Evolutionary conservation across 2,113 vertebrate species (phyloP), one percentile per base, ranked within the genome.

Genomic region (Brachypteracias leptosomus): DNA sequence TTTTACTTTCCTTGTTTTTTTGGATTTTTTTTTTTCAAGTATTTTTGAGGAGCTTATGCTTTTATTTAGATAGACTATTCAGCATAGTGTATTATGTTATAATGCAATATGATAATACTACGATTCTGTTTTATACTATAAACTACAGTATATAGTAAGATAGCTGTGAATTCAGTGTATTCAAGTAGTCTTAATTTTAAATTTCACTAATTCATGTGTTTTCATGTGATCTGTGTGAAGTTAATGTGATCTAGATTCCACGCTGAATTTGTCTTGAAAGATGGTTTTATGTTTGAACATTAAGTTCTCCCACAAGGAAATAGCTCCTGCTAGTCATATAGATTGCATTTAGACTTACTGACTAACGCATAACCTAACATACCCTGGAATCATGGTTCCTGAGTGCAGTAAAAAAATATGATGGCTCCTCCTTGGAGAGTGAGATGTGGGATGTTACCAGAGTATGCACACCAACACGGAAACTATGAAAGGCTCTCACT

Each of bases 251-350:
- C 38, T 20, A 47, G 13, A 73, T 95, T 59, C 44, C 55, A 26
- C 28, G 7, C 16, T 85, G 75, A 75, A 61, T 90, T 85, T 79
- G 25, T 76, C 71, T 49, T 62, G 49, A 90, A 93, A 93, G 21
- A 7, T 85, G 28, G 0, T 65, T 87, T 75, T 85, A 42, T 78
- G 44, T 79, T 55, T 38, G 44, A 95, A 81, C 36, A 85, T 87
- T 74, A n/a, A 63, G 15, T 71, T 94, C 33, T 88, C 38, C 35
- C 25, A 18, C 26, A 62, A 71, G 36, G 36, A 93, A 89, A 65
- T 22, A 31, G 21, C 21, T 90, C 31, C 52, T 81, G 49, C 74
- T 36, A 35, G 42, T 71, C 42, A 31, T 42, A 47, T 21, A 55
- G 87, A 38, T 40, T 83, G n/a, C 31, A 44, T 65, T 62, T 58